Evolutionary conservation across 2,888 invertebrate genomes (phyloP), one percentile per base, ranked within the genome.

Genomic region (Baccha elongata): DNA sequence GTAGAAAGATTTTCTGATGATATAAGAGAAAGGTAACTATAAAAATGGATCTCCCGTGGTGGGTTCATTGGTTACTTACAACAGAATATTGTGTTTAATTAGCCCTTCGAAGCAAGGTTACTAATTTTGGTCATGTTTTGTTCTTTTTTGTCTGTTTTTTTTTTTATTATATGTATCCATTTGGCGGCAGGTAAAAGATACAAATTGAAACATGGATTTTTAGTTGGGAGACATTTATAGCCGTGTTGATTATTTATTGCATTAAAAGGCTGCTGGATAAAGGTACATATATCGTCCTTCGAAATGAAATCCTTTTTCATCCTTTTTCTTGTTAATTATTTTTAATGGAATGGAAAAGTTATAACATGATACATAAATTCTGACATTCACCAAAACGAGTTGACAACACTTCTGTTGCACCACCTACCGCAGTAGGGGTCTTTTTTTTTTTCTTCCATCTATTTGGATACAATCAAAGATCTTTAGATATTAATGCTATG

Each of bases 381-480:
- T 26, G 46, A 62, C 8, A 21, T 62, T 67, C 21, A 62, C 37
- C 46, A 62, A 60, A 75, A 71, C 46, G 67, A 71, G 81, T 76
- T 83, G 81, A 83, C 81, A 83, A 83, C 81, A 72, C 81, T 83
- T 83, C 81, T 83, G 81, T 83, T 62, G 81, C 62, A 67, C 81
- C 81, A 83, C 81, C 81, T 83, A 83, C 81, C 81, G 76, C 81
- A 83, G 76, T 76, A 50, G 81, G 81, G 76, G 81, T 76, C 65
- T 5, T 19, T 0, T 3, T 40, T 40, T 23, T 37, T 26, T 17
- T 3, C 21, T 13, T 48, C 11, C 23, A 50, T n/a, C 29, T 3
- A 52, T 32, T n/a, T 17, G 44, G 26, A 19, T 35, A 32, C 50
- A 40, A 50, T 48, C 35, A 42, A 48, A 64, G 29, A 35, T 35